Evolutionary conservation across 2,113 vertebrate genomes (phyloP), one percentile per base, ranked within the genome.

Genomic region (Ploceus nigricollis): DNA sequence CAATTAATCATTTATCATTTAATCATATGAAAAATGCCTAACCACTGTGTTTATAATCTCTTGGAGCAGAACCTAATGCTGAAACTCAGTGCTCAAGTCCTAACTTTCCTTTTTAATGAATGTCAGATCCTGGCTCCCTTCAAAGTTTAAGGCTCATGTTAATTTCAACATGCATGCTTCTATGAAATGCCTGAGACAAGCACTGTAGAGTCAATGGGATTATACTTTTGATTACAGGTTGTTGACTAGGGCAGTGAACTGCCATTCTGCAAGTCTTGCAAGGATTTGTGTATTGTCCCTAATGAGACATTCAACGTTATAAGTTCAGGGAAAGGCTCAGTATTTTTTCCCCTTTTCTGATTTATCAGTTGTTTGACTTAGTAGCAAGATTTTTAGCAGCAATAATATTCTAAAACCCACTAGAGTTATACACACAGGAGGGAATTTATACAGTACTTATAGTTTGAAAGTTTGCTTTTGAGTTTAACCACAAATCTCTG

Each of bases 21-120:
- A 92, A 84, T 95, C 72, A 53, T 37, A 93, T 10, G 47, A 95
- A 96, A 89, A 94, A 95, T 39, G 48, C 30, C 77, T 94, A 92
- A 79, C 77, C 44, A 61, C 28, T 64, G 28, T 66, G 24, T 76
- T 92, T 89, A 37, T 87, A 92, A 94, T 56, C 60, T 81, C 57
- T 56, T 78, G 53, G 76, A 94, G 28, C 47, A 92, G 33, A 79
- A 68, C 24, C 48, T 75, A 82, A 87, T 35, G 61, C 56, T 10
- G 4, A 87, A 87, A 89, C 66, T 64, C 53, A 39, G 44, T 27
- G 17, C 35, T 78, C 44, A 81, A 87, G 72, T 24, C 35, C 24
- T 37, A 78, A 35, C 39, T 82, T 94, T 94, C 65, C 6, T 92
- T 77, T 73, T 60, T 83, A 96, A 90, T 81, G 28, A 96, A 71